phyloP scores from a whole-genome alignment of 2,113 vertebrate species.

The Martes martes region DNA sequence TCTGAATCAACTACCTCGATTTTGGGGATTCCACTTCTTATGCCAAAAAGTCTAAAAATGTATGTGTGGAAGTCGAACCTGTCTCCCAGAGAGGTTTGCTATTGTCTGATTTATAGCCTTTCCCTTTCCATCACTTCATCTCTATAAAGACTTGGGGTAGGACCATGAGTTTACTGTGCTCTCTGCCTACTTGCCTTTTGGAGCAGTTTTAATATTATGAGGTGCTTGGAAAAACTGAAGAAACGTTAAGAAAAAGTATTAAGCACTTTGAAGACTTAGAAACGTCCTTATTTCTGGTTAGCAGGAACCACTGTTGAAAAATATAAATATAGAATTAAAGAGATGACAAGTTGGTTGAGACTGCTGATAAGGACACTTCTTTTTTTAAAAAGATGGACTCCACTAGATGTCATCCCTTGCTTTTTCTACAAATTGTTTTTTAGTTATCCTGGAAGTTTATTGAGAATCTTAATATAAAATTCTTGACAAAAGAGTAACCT shows the following conservation, averaged over 20 bases:
- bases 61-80: neutral
- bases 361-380: neutral
- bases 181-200: neutral
- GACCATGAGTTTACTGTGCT: neutral
- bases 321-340: neutral
- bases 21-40: neutral
- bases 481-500: neutral
- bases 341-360: neutral
- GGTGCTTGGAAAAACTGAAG: slow-evolving; percentile 9
- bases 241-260: slow-evolving; percentile 2
- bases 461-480: neutral
- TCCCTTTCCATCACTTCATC: neutral
- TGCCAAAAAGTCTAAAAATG: neutral
- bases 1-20: neutral
- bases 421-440: neutral
- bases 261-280: slow-evolving; percentile 30
- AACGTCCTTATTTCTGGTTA: slow-evolving; percentile 34
- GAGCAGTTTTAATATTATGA: slow-evolving; percentile 16
- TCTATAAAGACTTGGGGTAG: neutral
- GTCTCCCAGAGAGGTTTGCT: neutral
- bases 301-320: neutral
- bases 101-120: neutral
- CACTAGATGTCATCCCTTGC: neutral
- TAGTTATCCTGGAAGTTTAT: neutral
- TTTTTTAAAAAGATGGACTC: neutral